Evolutionary conservation across 2,113 vertebrate genomes (phyloP).

Genomic region (Neodon shergylaensis): DNA sequence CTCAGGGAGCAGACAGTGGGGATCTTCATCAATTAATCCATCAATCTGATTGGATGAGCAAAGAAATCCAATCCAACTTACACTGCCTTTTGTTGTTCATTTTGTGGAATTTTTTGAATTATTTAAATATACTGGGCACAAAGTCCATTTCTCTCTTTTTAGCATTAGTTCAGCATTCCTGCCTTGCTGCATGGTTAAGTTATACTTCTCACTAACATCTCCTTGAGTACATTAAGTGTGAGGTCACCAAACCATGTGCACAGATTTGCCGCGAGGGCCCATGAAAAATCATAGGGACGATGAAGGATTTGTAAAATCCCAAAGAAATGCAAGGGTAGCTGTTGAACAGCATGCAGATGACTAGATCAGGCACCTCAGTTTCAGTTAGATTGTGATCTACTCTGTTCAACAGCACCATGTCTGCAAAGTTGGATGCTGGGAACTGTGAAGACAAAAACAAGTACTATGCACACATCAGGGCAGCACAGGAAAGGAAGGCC

Average conservation of each 20-base stretch:
- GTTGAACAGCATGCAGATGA: neutral
- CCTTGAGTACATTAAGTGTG: neutral
- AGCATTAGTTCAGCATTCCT: neutral
- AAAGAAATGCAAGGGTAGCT: neutral
- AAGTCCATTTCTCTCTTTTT: neutral
- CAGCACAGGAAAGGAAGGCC: neutral
- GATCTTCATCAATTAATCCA: neutral
- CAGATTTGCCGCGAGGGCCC: neutral
- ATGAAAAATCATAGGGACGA: neutral
- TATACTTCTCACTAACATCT: neutral
- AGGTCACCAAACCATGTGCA: neutral
- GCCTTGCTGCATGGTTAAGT: neutral
- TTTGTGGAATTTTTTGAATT: conserved; percentile 1
- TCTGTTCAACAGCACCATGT: neutral
- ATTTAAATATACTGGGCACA: neutral
- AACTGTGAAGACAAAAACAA: neutral
- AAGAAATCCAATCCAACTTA: neutral
- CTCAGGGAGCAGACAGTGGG: neutral
- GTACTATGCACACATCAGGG: neutral
- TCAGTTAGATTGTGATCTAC: neutral
- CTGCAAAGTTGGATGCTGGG: neutral
- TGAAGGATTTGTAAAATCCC: neutral
- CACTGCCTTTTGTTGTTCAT: neutral
- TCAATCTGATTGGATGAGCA: neutral
- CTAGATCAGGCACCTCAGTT: neutral